A percentile compares a stretch with the other conserved stretches of the same genome.
phyloP scores from a whole-genome alignment of 2,113 vertebrate species.

The Ibidorhyncha struthersii region DNA sequence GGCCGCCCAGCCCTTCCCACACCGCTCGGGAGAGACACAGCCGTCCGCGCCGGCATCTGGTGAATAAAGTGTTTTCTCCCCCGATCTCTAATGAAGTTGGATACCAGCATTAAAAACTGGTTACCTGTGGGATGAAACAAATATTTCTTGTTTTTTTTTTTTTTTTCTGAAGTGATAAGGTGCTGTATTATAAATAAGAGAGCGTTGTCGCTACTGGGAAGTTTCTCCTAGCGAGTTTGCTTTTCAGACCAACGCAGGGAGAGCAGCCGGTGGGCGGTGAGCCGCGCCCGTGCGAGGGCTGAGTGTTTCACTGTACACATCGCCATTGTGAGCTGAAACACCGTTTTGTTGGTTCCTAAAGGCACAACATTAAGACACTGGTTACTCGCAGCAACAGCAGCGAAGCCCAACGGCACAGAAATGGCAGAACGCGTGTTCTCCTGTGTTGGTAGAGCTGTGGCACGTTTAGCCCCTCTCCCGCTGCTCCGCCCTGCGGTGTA shows the following conservation, averaged over 20 bases:
- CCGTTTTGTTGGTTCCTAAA: too few species aligned
- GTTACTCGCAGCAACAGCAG: too few species aligned
- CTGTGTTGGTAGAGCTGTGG: fast-evolving
- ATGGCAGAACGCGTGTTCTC: fast-evolving
- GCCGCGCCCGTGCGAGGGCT: not conserved
- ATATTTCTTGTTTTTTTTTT: fast-evolving
- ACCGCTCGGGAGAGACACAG: too few species aligned
- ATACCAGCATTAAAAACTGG: not conserved
- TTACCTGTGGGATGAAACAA: not conserved
- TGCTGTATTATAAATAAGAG: not conserved
- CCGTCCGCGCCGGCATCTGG: too few species aligned
- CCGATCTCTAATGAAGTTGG: not conserved
- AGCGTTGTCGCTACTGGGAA: fast-evolving
- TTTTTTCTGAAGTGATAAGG: fast-evolving
- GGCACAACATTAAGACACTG: fast-evolving
- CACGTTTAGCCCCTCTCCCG: not conserved
- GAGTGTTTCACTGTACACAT: not conserved
- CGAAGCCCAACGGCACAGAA: too few species aligned
- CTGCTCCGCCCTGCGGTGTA: too few species aligned
- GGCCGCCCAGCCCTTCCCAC: not conserved
- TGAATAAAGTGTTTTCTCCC: not conserved
- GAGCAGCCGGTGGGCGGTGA: fast-evolving
- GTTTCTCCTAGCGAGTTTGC: too few species aligned
- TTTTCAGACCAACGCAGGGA: not conserved
- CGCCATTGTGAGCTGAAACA: fast-evolving